These are phyloP conservation scores for Microctenopoma stevenorrisi DNA, from an alignment of 2,797 vertebrate genomes.

Conservation along the genomic window DNA sequence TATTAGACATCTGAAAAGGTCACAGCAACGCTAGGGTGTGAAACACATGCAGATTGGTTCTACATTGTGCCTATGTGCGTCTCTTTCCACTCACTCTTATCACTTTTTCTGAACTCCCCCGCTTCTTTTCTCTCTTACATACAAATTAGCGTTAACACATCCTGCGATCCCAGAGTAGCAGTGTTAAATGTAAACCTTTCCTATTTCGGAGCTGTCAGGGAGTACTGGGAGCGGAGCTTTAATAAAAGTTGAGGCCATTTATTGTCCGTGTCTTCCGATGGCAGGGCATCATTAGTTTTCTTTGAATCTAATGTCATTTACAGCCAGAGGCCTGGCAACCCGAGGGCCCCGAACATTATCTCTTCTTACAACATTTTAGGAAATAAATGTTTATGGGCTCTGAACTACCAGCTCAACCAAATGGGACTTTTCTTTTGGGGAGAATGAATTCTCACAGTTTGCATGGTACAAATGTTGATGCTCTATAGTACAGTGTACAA, in stretches of 20 bases:
- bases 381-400: no score
- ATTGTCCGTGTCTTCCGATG: conserved; percentile 10
- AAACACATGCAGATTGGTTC: conserved; percentile 37
- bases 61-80: neutral
- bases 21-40: neutral
- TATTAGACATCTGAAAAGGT: conserved; percentile 58
- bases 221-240: neutral
- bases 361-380: no score
- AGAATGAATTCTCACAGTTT: no score
- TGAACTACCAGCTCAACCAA: no score
- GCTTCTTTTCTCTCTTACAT: neutral
- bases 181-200: conserved; percentile 9
- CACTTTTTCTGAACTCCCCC: neutral
- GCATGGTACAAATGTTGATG: no score
- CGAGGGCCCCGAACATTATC: no score
- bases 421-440: no score
- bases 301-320: conserved; percentile 8
- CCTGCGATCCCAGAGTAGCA: neutral
- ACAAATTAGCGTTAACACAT: conserved; percentile 14
- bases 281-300: conserved; percentile 1
- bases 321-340: neutral
- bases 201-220: conserved; percentile 26
- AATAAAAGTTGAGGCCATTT: conserved; percentile 25
- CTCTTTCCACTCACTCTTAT: neutral
- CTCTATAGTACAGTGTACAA: no score